Conservation (phyloP, 2,888 invertebrate genomes). For the Drosophila incognita region DNA sequence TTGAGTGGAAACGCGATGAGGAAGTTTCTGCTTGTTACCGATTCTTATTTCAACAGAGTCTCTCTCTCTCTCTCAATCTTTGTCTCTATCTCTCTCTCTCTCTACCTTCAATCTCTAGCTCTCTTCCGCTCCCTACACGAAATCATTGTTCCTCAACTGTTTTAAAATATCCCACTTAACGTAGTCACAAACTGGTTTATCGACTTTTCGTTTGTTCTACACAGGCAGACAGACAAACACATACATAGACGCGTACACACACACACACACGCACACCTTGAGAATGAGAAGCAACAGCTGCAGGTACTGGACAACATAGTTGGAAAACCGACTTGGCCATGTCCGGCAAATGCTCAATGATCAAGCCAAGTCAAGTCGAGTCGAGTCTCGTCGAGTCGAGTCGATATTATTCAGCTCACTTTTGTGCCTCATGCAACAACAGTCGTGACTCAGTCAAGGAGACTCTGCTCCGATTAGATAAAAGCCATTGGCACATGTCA, state of each 20-base stretch:
- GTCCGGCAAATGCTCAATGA: constrained; percentile 23
- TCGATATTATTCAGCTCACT: constrained; percentile 1
- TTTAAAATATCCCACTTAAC: constrained; percentile 46
- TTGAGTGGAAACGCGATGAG: constrained; percentile 42
- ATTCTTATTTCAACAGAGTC: constrained; percentile 18
- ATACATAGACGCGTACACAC: neutral
- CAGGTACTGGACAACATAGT: constrained; percentile 28
- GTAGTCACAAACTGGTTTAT: constrained; percentile 54
- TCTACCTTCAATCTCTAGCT: neutral
- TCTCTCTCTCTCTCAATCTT: neutral
- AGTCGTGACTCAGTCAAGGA: constrained; percentile 23
- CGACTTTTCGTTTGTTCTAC: constrained; percentile 55
- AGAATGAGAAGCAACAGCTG: constrained; percentile 26
- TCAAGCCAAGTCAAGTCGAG: constrained; percentile 24
- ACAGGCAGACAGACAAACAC: constrained; percentile 11
- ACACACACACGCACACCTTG: neutral
- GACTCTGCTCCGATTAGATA: constrained; percentile 36
- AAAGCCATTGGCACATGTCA: constrained; percentile 36
- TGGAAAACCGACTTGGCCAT: constrained; percentile 38
- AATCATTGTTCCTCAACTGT: constrained; percentile 23
- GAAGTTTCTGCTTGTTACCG: constrained; percentile 34
- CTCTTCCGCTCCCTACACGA: neutral
- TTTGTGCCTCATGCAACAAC: neutral
- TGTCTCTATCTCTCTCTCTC: neutral
- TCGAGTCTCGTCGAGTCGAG: neutral